These are phyloP conservation scores for Pogonomyrmex californicus DNA, from an alignment of 1,140 invertebrate species.

Conservation along the genomic window DNA sequence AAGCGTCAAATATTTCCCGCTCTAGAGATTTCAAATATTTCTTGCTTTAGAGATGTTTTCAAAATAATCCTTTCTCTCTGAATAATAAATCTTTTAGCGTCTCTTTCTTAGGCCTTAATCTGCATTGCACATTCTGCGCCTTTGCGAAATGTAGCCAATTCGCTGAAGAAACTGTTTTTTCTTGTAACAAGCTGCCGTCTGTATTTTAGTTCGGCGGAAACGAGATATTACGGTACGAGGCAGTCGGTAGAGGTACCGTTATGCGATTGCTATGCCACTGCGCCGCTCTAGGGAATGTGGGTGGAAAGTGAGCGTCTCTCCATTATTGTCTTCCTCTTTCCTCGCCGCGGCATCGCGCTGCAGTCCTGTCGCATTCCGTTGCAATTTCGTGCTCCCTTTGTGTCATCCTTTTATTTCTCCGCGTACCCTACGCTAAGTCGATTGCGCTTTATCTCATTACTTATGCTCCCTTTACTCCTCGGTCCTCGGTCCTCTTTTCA, in stretches of 20 bases:
- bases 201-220: conserved; percentile 70
- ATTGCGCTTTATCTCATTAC: background rate
- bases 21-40: background rate
- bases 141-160: background rate
- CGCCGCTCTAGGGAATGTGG: conserved; percentile 80
- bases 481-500: background rate
- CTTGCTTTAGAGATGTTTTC: background rate
- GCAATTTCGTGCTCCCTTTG: conserved; percentile 28
- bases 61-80: background rate
- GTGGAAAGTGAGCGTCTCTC: conserved; percentile 78
- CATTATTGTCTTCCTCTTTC: conserved; percentile 68
- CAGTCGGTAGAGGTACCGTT: conserved; percentile 79
- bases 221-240: conserved; percentile 79
- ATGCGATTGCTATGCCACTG: conserved; percentile 83
- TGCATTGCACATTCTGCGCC: background rate
- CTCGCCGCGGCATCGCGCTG: conserved; percentile 10
- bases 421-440: conserved; percentile 20
- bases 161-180: background rate
- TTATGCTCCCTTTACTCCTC: background rate
- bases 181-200: conserved; percentile 11
- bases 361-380: conserved; percentile 11
- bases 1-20: background rate
- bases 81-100: background rate
- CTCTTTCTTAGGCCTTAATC: background rate
- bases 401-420: conserved; percentile 21